Conservation (phyloP, 2,113 vertebrate species). For the Cranoglanis bouderius region DNA sequence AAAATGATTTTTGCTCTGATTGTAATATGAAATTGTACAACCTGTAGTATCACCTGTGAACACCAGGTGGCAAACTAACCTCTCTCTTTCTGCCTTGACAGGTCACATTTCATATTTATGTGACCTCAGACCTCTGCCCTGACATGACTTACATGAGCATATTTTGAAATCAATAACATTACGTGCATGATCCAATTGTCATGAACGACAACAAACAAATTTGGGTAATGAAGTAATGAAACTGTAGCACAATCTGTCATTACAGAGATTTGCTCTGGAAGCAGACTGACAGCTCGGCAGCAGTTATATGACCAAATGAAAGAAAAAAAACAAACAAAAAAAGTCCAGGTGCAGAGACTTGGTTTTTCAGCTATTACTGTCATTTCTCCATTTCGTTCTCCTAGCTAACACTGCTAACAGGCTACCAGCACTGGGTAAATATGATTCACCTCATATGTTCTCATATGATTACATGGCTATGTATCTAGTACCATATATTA, state of each 20-base stretch:
- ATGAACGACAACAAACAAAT: background rate
- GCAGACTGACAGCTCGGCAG: background rate
- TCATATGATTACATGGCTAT: background rate
- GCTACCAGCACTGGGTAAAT: background rate
- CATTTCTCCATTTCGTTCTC: background rate
- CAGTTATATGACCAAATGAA: background rate
- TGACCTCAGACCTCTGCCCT: background rate
- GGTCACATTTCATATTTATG: background rate
- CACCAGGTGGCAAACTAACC: slow-evolving; percentile 4
- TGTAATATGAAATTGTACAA: background rate
- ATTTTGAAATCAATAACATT: background rate
- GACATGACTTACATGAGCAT: background rate
- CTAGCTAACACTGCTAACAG: background rate
- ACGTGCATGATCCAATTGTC: background rate
- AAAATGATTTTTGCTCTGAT: background rate
- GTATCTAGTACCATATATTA: background rate
- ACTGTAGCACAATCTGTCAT: too few relatives aligned
- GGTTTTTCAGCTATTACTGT: background rate
- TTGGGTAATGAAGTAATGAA: background rate
- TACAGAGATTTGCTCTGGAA: background rate
- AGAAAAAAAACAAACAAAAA: background rate
- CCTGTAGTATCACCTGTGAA: background rate
- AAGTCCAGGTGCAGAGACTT: background rate
- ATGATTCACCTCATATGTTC: background rate
- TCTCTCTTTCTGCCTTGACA: background rate